Evolutionary conservation across 2,113 vertebrate genomes (phyloP).

Genomic region (Tragelaphus scriptus): DNA sequence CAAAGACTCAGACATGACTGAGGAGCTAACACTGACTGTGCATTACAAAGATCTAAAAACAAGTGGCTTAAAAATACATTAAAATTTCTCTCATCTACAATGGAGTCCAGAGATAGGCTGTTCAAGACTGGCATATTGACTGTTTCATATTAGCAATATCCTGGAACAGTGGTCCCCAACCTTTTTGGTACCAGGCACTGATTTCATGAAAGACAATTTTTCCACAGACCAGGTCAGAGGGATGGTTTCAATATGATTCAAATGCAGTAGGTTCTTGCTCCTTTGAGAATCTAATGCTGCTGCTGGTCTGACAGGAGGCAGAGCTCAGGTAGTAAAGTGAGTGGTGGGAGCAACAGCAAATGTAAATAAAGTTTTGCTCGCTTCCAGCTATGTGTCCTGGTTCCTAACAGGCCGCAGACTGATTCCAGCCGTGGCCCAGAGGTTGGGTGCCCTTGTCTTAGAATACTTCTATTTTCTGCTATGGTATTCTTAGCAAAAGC

Average conservation of each 20-base stretch:
- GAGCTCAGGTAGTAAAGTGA: not conserved
- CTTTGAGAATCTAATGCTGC: not conserved
- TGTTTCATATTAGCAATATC: not conserved
- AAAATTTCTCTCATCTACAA: not conserved
- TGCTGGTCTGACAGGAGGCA: not conserved
- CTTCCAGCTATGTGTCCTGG: not conserved
- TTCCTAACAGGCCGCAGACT: not conserved
- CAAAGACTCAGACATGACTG: not conserved
- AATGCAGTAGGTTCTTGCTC: not conserved
- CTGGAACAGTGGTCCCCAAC: not conserved
- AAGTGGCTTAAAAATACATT: not conserved
- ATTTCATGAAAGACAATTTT: not conserved
- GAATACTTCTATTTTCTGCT: not conserved
- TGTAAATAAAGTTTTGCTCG: fast-evolving
- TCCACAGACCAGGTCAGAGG: not conserved
- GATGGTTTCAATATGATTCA: not conserved
- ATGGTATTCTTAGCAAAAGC: not conserved
- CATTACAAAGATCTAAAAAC: not conserved
- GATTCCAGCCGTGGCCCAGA: not conserved
- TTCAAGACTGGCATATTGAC: not conserved
- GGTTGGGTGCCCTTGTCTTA: not conserved
- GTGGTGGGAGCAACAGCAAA: not conserved
- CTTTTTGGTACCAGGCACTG: not conserved
- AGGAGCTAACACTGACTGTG: not conserved
- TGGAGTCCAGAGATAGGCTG: not conserved